These are phyloP conservation scores for Sebastes matsubarae DNA, from an alignment of 2,797 vertebrate genomes.

Conservation along the genomic window DNA sequence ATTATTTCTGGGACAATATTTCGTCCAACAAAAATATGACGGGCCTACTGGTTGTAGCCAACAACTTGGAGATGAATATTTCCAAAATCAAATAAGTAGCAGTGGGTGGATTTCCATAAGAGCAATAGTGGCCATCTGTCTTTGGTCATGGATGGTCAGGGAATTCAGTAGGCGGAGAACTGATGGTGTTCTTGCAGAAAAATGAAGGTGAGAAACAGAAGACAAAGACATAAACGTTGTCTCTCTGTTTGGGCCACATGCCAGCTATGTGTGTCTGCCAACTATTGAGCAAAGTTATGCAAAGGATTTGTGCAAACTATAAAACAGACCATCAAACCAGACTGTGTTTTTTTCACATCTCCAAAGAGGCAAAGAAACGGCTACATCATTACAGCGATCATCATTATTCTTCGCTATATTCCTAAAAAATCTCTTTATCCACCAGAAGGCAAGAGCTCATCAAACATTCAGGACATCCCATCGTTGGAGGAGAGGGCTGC, in stretches of 20 bases:
- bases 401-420: constrained; percentile 12
- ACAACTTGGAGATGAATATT: neutral
- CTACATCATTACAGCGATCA: neutral
- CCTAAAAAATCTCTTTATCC: neutral
- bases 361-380: neutral
- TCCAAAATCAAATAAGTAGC: neutral
- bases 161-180: neutral
- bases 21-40: too few relatives aligned
- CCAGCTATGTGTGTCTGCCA: constrained; percentile 2
- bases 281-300: constrained; percentile 1
- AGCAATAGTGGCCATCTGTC: neutral
- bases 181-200: neutral
- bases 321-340: constrained; percentile 9
- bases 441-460: constrained; percentile 27
- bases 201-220: neutral
- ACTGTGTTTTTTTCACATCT: neutral
- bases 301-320: constrained; percentile 11
- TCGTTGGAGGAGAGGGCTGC: constrained; percentile 11
- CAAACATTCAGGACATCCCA: constrained; percentile 48
- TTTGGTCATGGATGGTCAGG: neutral
- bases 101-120: neutral
- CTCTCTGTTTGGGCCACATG: neutral
- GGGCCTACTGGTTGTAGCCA: neutral
- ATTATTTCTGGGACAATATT: too few relatives aligned
- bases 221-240: neutral